Evolutionary conservation across 35 echinoderm and acorn worm genomes (phyloP), one percentile per base, ranked within the genome.

Genomic region (Apostichopus parvimensis): DNA sequence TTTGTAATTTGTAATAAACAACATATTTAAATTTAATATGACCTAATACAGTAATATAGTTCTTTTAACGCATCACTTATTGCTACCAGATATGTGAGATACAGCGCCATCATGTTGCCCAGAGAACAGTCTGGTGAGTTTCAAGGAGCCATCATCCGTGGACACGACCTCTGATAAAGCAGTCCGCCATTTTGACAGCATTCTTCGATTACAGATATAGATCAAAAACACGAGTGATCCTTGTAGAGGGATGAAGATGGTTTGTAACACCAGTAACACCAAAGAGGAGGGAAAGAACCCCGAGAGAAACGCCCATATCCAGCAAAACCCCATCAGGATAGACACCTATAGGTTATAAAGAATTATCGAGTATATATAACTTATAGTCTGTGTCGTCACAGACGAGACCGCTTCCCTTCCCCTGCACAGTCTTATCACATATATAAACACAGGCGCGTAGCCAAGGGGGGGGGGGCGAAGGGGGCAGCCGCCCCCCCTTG

Each of bases 271-370:
- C 1, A 73, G 22, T 8, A 92, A 18, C 5, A 55, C 91, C 28
- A 73, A 55, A 9, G 28, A 80, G 1, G n/a, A 34, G 21, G 91
- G 80, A 20, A 65, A 87, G 18, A 87, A 87, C 0, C 79, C 81
- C 5, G 81, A 60, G 17, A 92, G 59, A 21, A 92, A 87, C 53
- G 83, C 80, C 91, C 91, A 92, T 0, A 87, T 55, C 91, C 91
- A 92, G 53, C 53, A 77, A 45, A 92, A 24, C 8, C 91, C 91
- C 91, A 92, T 92, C 57, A 92, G 61, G 56, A 92, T 77, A 45
- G 91, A 92, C n/a, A 92, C 80, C 91, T 92, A 34, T 8, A 73
- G 45, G 25, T 68, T 0, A 68, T 68, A 9, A 45, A 45, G 34
- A 45, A 45, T 45, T 45, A 45, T 45, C 34, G 34, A 0, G 34